Evolutionary conservation across 1,140 invertebrate genomes (phyloP), one percentile per base, ranked within the genome.

Genomic region (Bombus haemorrhoidalis): DNA sequence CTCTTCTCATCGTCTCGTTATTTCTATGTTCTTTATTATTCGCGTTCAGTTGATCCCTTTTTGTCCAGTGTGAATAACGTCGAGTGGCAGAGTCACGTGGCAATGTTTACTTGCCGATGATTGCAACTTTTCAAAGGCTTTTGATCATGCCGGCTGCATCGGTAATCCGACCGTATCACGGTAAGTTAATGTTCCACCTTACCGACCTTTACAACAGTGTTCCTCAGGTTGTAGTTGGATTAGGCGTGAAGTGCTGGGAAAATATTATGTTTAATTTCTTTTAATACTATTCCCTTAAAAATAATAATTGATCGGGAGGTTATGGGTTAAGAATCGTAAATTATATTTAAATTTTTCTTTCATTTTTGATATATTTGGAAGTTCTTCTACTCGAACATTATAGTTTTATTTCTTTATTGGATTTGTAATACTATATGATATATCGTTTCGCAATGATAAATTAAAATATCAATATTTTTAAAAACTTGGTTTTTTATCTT

Each of bases 21-120:
- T n/a, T 22, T 28, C 41, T 76, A 18, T 22, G 9, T 3, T 28
- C 62, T 28, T 3, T 15, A 73, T 39, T 34, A 10, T 13, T 39
- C 37, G 13, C 25, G 53, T 41, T 25, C 6, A 13, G 5, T 18
- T 66, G 12, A 41, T 13, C 71, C 66, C 76, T 37, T 76, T 64
- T 80, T 85, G 76, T 80, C 53, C 79, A 83, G 76, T 41, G 34
- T 84, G 87, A 86, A 72, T 88, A 92, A 92, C 91, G 93, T 94
- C 91, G 92, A 95, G 93, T 94, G 92, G 68, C 80, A 28, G 39
- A 47, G 92, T 87, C 95, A 89, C 94, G 94, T 94, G 94, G 57
- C 91, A 57, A 66, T 95, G 91, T 95, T 95, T 94, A 93, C 91
- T 89, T 89, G 64, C 87, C 85, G 88, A 84, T 64, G 81, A 90